These are phyloP conservation scores for Chrysopa pallens DNA, from an alignment of 1,140 invertebrate genomes.

Conservation along the genomic window DNA sequence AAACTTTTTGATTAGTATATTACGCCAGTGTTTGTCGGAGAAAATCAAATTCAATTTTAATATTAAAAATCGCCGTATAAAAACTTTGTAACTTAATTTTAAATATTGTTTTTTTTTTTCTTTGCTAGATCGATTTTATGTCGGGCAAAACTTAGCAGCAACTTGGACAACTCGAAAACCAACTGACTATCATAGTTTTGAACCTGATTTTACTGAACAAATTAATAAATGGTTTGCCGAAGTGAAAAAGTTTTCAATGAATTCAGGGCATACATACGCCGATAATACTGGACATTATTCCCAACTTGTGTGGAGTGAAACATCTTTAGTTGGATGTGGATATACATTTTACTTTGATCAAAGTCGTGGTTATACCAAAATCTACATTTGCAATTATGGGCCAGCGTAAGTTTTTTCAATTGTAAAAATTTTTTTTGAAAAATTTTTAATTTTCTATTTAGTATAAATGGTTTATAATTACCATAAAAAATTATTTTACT, in stretches of 20 bases:
- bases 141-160: slow-evolving; percentile 66
- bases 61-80: too few relatives aligned
- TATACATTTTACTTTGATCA: slow-evolving; percentile 60
- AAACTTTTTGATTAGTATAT: too few relatives aligned
- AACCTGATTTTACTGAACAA: slow-evolving; percentile 52
- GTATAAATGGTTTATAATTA: too few relatives aligned
- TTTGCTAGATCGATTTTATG: slow-evolving; percentile 53
- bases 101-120: slow-evolving; percentile 6
- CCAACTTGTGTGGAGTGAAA: slow-evolving; percentile 66
- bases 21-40: too few relatives aligned
- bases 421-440: too few relatives aligned
- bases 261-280: slow-evolving; percentile 40
- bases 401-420: slow-evolving; percentile 39
- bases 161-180: slow-evolving; percentile 56
- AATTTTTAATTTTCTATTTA: too few relatives aligned
- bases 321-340: slow-evolving; percentile 60
- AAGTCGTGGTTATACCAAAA: slow-evolving; percentile 49
- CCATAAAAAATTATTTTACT: too few relatives aligned
- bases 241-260: slow-evolving; percentile 41
- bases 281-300: slow-evolving; percentile 62
- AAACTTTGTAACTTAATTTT: too few relatives aligned
- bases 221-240: slow-evolving; percentile 68
- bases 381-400: slow-evolving; percentile 76
- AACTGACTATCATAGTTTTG: slow-evolving; percentile 29
- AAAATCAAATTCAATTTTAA: too few relatives aligned